Evolutionary conservation across 2,797 vertebrate species (phyloP).

Genomic region (Octomys mimax): DNA sequence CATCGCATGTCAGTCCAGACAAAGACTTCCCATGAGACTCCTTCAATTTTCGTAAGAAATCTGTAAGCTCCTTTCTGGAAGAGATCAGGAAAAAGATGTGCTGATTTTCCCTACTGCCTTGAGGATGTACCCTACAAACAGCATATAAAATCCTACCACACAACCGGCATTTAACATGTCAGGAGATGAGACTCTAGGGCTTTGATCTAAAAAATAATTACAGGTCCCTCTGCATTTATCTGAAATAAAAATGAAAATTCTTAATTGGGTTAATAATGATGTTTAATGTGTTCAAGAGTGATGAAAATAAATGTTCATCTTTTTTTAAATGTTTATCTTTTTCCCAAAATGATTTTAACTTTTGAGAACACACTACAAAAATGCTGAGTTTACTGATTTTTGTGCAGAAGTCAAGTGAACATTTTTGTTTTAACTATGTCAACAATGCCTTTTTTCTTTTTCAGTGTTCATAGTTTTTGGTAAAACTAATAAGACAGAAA

Average conservation of each 20-base stretch:
- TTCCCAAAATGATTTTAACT: conserved; percentile 2
- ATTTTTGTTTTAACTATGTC: conserved; percentile 33
- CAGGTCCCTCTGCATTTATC: background rate
- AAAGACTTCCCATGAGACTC: conserved; percentile 80
- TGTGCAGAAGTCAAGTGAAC: background rate
- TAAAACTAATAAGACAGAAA: conserved; percentile 55
- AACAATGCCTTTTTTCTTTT: background rate
- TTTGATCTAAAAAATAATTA: conserved; percentile 39
- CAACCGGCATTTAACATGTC: background rate
- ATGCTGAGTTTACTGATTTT: conserved; percentile 54
- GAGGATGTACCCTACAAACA: background rate
- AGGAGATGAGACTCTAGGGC: background rate
- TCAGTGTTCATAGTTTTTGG: conserved; percentile 29
- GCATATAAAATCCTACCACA: background rate
- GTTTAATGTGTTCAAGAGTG: background rate
- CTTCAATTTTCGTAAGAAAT: conserved; percentile 78
- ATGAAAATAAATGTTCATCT: conserved; percentile 35
- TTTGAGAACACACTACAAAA: conserved; percentile 31
- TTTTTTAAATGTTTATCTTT: conserved; percentile 36
- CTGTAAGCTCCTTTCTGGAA: conserved; percentile 81
- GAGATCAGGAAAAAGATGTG: conserved; percentile 46
- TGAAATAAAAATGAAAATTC: conserved; percentile 67
- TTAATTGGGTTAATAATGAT: conserved; percentile 38
- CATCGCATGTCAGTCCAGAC: conserved; percentile 83
- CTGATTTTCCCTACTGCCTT: conserved; percentile 22